Conservation (phyloP, 2,888 invertebrate genomes). For the Polyommatus icarus region DNA sequence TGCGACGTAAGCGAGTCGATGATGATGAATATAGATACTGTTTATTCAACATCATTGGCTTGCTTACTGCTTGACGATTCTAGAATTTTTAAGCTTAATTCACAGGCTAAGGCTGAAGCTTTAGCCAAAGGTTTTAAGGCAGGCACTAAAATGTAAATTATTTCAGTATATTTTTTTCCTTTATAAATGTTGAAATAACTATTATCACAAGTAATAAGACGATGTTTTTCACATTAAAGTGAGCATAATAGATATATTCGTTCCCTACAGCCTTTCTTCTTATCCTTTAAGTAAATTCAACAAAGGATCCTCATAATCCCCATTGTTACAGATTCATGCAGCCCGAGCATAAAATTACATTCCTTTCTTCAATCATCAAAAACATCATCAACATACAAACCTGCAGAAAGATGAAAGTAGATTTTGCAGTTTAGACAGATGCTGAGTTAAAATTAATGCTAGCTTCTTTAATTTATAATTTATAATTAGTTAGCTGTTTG, state of each 20-base stretch:
- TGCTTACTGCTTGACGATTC: too few species aligned
- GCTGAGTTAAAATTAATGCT: neutral
- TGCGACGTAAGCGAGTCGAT: too few species aligned
- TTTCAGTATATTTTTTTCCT: neutral
- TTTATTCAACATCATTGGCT: too few species aligned
- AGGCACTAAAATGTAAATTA: too few species aligned
- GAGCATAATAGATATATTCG: neutral
- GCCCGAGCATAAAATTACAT: slow-evolving; percentile 13
- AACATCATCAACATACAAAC: neutral
- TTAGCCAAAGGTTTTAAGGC: too few species aligned
- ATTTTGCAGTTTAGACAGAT: neutral
- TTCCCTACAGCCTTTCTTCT: slow-evolving; percentile 10
- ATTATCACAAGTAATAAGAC: neutral
- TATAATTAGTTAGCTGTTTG: neutral
- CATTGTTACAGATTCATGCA: slow-evolving; percentile 24
- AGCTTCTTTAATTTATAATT: neutral
- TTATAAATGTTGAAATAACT: neutral
- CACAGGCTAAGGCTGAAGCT: too few species aligned
- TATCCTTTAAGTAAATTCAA: slow-evolving; percentile 18
- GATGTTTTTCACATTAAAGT: slow-evolving; percentile 10
- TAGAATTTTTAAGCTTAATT: too few species aligned
- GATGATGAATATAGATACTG: too few species aligned
- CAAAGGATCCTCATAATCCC: slow-evolving; percentile 23
- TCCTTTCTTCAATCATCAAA: slow-evolving; percentile 16
- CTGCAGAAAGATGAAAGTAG: neutral